Base-by-base conservation (phyloP, 30 jellyfish, hydroid and myxozoan genomes). In the Pseudorhiza aurosa region DNA sequence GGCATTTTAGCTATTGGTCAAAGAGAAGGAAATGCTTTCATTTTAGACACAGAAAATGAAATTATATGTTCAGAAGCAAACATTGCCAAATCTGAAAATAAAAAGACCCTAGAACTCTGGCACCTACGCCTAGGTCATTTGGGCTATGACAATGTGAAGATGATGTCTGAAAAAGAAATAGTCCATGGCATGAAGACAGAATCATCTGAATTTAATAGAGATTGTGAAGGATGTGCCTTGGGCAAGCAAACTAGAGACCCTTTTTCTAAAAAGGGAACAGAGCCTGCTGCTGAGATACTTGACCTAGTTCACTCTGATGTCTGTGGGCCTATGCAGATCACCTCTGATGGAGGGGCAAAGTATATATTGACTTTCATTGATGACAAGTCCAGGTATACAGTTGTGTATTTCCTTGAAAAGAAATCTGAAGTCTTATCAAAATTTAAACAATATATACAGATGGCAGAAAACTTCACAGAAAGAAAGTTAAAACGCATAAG, bases 301-400 rank as follows among this genome's bases (percentile, higher is more conserved):
- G 86, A 65, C 22, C 65, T 63, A 4, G 27, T 80, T 1, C 85
- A 62, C 58, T 63, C 86, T 49, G 91, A 80, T 65, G 86, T 80
- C 18, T 80, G 91, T 80, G 91, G 91, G 1, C 85, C 86, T 4
- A 62, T 80, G 85, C 39, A 51, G 44, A 86, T 80, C 27, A 47
- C 11, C 12, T 80, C 91, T 46, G 85, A 4, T 85, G 91, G 91
- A 80, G 85, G 91, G 4, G 64, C 91, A 5, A 63, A 76, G 77
- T 80, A 80, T 65, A 63, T 80, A 24, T 77, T 65, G 19, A 80
- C 91, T 15, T 80, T 80, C 35, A 80, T 80, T 18, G 85, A 80
- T 65, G 85, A 80, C 26, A 40, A 17, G 22, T 2, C 64, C 7
- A 26, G 85, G 15, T 80, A 62, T 36, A 65, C 85, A 2, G 14